Evolutionary conservation across 2,797 vertebrate species (phyloP).

Genomic region (Rhinella marina): DNA sequence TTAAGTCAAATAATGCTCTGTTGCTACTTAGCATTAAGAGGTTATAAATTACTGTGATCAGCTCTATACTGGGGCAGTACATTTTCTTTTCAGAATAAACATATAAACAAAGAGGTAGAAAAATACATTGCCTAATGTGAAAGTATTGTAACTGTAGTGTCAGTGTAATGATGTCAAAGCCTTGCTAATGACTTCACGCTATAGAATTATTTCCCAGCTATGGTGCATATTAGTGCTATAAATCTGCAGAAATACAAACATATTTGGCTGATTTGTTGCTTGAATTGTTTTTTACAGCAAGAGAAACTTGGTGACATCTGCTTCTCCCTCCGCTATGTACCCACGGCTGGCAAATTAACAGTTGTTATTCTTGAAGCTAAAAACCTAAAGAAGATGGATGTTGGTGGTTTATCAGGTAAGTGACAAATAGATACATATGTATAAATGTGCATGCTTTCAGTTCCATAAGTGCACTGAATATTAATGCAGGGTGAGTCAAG

Average conservation of each 20-base stretch:
- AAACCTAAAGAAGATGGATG: conserved; percentile 99
- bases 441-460: conserved; percentile 26
- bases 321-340: conserved; percentile 98
- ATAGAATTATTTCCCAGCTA: conserved; percentile 3
- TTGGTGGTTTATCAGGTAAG: conserved; percentile 96
- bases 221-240: conserved; percentile 20
- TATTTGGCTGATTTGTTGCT: conserved; percentile 31
- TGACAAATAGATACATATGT: conserved; percentile 37
- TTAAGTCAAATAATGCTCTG: background rate
- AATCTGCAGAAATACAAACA: conserved; percentile 27
- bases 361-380: conserved; percentile 97
- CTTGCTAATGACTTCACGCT: background rate
- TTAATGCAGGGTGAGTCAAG: background rate
- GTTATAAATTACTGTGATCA: background rate
- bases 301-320: conserved; percentile 99
- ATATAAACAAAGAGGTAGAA: background rate
- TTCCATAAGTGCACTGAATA: conserved; percentile 3
- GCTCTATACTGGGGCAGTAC: background rate
- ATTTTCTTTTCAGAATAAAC: background rate
- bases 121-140: background rate
- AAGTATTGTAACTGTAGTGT: background rate
- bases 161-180: background rate
- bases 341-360: conserved; percentile 96
- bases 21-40: background rate
- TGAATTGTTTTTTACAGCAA: conserved; percentile 82